These are phyloP conservation scores for Phyllostomus discolor DNA, from an alignment of 2,113 vertebrate genomes.

Conservation along the genomic window DNA sequence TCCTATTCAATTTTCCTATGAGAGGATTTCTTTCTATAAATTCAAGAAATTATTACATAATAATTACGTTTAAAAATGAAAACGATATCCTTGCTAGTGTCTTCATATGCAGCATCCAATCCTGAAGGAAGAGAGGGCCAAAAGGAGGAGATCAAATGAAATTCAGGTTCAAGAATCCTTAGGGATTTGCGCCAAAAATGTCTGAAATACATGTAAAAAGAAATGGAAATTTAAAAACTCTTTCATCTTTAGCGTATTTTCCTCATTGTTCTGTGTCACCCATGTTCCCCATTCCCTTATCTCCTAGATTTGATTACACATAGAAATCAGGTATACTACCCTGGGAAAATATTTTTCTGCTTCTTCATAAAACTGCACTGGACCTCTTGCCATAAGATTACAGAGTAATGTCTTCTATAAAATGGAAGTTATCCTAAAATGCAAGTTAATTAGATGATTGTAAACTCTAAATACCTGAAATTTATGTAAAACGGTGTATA, in stretches of 20 bases:
- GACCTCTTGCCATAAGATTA: not conserved
- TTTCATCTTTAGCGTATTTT: not conserved
- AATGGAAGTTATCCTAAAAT: not conserved
- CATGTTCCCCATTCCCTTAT: not conserved
- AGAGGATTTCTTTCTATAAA: not conserved
- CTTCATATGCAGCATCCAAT: conserved; percentile 84
- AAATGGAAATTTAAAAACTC: not conserved
- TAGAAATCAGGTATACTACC: not conserved
- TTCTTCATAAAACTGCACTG: not conserved
- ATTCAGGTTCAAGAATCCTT: conserved; percentile 43
- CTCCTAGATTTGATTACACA: not conserved
- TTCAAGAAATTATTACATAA: not conserved
- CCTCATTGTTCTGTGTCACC: not conserved
- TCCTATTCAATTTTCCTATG: not conserved
- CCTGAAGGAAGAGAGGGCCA: conserved; percentile 83
- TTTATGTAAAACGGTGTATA: not conserved
- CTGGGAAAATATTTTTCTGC: not conserved
- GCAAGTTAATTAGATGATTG: not conserved
- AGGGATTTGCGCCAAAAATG: conserved; percentile 83
- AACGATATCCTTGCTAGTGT: conserved; percentile 55
- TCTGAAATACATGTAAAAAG: conserved; percentile 70
- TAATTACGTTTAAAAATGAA: conserved; percentile 78
- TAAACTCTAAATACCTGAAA: not conserved
- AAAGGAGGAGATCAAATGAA: conserved; percentile 79
- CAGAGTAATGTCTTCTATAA: not conserved